phyloP scores from a whole-genome alignment of 1,140 invertebrate species.

The Reticulitermes speratus region DNA sequence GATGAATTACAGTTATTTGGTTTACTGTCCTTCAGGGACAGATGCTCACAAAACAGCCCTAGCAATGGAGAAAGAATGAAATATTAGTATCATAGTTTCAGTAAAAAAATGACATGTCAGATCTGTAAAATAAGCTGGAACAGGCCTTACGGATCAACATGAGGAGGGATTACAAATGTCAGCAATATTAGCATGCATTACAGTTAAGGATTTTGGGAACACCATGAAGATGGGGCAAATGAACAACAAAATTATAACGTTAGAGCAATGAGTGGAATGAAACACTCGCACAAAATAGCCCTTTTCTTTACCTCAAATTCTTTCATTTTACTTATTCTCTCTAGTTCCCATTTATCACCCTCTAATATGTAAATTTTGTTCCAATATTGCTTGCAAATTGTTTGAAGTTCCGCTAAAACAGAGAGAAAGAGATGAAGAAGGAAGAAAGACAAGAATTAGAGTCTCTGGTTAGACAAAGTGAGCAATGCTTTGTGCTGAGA shows the following conservation, averaged over 20 bases:
- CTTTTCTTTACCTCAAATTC: slow-evolving; percentile 82
- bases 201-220: not conserved
- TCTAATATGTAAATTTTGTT: slow-evolving; percentile 86
- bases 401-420: slow-evolving; percentile 92
- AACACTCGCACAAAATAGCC: slow-evolving; percentile 27
- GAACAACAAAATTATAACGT: not conserved
- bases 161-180: too few relatives aligned
- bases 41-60: not conserved
- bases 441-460: slow-evolving; percentile 12
- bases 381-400: slow-evolving; percentile 94
- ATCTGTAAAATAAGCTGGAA: not conserved
- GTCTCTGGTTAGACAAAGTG: not conserved
- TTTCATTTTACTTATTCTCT: slow-evolving; percentile 92
- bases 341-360: slow-evolving; percentile 98
- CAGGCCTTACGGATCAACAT: not conserved
- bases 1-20: too few relatives aligned
- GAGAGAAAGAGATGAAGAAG: slow-evolving; percentile 35
- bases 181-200: too few relatives aligned
- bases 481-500: not conserved
- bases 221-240: not conserved
- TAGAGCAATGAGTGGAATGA: not conserved
- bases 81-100: not conserved
- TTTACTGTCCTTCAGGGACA: too few relatives aligned
- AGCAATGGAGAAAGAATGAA: not conserved
- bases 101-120: not conserved